Evolutionary conservation across 2,113 vertebrate species (phyloP), one percentile per base, ranked within the genome.

Genomic region (Aramus guarauna): DNA sequence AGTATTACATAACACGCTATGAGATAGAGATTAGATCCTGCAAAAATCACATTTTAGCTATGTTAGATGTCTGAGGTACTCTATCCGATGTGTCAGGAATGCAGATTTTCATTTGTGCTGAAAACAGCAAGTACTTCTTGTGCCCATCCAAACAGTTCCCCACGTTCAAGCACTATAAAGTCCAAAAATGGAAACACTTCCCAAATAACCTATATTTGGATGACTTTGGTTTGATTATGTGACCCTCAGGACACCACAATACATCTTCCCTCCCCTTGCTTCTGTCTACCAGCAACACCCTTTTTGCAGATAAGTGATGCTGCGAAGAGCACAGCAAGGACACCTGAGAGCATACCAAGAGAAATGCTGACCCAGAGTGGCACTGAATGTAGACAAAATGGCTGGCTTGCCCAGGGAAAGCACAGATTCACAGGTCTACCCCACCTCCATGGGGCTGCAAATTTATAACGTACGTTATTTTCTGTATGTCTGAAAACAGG

Each of bases 291-390:
- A 60, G 41, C 14, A 76, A 26, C 75, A 81, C 75, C 64, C 37
- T 80, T 93, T 85, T 34, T 26, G 36, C 64, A 85, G 62, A 56
- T 9, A 23, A 90, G 56, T 1, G 9, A 90, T 72, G 79, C 60
- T 89, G 88, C 60, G 56, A 67, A 47, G 73, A 85, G 62, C 85
- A 72, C 23, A 78, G 68, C 92, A 95, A 96, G 94, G 95, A 84
- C 94, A 63, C 81, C 29, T 12, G 72, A 27, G 52, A 81, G 75
- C 36, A 20, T 9, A 41, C 30, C 59, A 48, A 43, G 9, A 78
- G 68, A 87, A 77, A 92, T 4, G 76, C 80, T 94, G 95, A 86
- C 91, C 88, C 55, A 27, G 74, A 56, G 66, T 7, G 8, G 8
- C 59, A 17, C 75, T 11, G 60, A 47, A 80, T 0, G 3, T 15